phyloP scores from a whole-genome alignment of 2,888 invertebrate genomes.

The Alcis repandata region DNA sequence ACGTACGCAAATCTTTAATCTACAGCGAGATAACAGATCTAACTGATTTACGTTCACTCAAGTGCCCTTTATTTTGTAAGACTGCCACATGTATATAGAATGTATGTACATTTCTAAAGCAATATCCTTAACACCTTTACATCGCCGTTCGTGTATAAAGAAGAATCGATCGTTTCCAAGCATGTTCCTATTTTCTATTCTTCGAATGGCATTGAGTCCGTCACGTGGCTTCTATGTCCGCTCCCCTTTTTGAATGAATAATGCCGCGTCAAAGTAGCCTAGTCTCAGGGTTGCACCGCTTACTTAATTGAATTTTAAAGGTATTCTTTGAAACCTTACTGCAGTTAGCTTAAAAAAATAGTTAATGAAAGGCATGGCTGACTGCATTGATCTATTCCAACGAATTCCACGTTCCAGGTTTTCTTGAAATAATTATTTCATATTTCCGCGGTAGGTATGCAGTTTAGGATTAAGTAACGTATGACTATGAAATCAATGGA shows the following conservation, averaged over 20 bases:
- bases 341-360: not conserved
- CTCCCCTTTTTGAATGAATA: slow-evolving; percentile 72
- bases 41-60: not conserved
- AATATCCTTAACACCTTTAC: slow-evolving; percentile 13
- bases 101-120: slow-evolving; percentile 23
- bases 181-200: slow-evolving; percentile 49
- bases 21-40: too few relatives aligned
- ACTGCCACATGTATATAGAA: too few relatives aligned
- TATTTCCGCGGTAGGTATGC: too few relatives aligned
- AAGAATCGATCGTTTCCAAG: slow-evolving; percentile 37
- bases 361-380: not conserved
- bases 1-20: too few relatives aligned
- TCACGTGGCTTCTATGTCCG: slow-evolving; percentile 52
- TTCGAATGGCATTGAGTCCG: slow-evolving; percentile 48
- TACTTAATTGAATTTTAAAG: slow-evolving; percentile 5
- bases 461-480: too few relatives aligned
- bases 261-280: slow-evolving; percentile 62
- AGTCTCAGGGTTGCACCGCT: slow-evolving; percentile 30
- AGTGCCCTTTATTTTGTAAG: not conserved
- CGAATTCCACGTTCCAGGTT: too few relatives aligned
- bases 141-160: slow-evolving; percentile 20
- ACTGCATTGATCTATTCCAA: too few relatives aligned
- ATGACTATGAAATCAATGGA: too few relatives aligned
- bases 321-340: not conserved
- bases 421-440: too few relatives aligned